Percentiles rank a stretch among this genome's conserved stretches.
Evolutionary conservation across 2,797 vertebrate species (phyloP).

Genomic region (Eulemur albifrons): DNA sequence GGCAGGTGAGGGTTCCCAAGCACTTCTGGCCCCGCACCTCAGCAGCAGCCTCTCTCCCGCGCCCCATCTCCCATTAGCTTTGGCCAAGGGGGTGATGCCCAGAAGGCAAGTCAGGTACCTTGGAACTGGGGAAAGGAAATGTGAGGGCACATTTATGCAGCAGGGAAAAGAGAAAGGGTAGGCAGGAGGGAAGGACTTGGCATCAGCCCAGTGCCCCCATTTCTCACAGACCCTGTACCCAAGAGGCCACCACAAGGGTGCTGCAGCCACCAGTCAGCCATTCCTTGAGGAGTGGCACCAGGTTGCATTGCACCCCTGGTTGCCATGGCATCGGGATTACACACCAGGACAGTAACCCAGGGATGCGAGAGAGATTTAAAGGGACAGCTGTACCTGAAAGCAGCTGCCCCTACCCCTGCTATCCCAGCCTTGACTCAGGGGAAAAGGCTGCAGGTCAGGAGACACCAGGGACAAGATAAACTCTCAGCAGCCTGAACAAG

Average conservation of each 20-base stretch:
- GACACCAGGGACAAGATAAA: neutral
- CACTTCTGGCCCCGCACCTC: neutral
- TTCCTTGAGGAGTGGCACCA: slow-evolving; percentile 61
- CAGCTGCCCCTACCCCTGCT: neutral
- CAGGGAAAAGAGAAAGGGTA: neutral
- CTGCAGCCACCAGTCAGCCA: neutral
- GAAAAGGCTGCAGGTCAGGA: neutral
- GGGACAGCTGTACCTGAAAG: slow-evolving; percentile 41
- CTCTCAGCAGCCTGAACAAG: no score
- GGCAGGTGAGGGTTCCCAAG: neutral
- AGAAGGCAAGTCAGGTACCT: neutral
- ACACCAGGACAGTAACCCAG: slow-evolving; percentile 73
- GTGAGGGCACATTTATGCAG: neutral
- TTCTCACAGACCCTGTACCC: neutral
- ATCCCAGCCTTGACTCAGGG: neutral
- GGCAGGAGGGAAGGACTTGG: neutral
- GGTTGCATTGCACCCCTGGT: slow-evolving; percentile 57
- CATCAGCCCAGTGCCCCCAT: neutral
- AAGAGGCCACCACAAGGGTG: slow-evolving; percentile 1
- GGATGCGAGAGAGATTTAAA: slow-evolving; percentile 73
- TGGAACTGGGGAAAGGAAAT: neutral
- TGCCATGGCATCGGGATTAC: slow-evolving; percentile 76
- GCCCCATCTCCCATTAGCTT: neutral
- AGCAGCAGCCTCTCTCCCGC: neutral
- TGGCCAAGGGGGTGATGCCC: neutral